Evolutionary conservation across 2,797 vertebrate species (phyloP).

Genomic region (Sylvia borin): DNA sequence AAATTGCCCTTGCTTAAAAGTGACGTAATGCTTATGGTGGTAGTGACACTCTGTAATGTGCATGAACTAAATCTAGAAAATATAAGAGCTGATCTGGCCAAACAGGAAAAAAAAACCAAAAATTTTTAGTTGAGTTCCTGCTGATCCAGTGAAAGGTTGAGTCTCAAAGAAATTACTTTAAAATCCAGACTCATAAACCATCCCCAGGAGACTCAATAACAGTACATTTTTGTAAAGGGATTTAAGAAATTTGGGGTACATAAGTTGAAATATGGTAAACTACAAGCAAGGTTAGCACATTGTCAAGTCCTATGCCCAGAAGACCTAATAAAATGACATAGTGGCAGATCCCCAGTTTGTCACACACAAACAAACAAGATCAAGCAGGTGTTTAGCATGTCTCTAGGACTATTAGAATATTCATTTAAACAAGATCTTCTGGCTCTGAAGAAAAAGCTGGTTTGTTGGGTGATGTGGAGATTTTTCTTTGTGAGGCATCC

Average conservation of each 20-base stretch:
- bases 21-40: not conserved
- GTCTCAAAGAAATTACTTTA: not conserved
- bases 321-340: fast-evolving
- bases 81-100: not conserved
- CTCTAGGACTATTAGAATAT: not conserved
- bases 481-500: not conserved
- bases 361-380: not conserved
- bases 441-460: not conserved
- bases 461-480: not conserved
- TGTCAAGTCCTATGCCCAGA: not conserved
- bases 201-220: not conserved
- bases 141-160: not conserved
- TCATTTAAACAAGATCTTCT: not conserved
- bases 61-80: not conserved
- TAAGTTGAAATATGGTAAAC: not conserved
- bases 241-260: not conserved
- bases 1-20: not conserved
- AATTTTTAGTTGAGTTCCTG: not conserved
- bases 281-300: not conserved
- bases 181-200: not conserved
- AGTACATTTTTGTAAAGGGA: not conserved
- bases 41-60: not conserved
- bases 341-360: not conserved
- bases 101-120: not conserved
- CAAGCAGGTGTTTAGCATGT: not conserved